Evolutionary conservation across 35 echinoderm and acorn worm genomes (phyloP).

Genomic region (Ophioderma brevispina): DNA sequence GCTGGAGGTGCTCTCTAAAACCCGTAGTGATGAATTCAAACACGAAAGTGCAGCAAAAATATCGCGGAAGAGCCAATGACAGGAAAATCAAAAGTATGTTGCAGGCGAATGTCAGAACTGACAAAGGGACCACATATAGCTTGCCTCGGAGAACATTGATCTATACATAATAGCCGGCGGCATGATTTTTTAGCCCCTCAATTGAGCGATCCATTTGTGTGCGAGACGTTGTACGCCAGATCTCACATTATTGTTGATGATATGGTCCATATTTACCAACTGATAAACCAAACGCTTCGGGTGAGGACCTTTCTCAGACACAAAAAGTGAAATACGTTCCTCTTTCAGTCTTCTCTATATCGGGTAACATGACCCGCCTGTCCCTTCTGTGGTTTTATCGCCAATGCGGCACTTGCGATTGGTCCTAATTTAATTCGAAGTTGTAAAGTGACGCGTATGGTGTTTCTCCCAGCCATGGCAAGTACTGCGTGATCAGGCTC

Average conservation of each 20-base stretch:
- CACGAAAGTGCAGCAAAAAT: neutral
- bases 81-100: neutral
- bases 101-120: neutral
- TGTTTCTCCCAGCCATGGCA: too few relatives aligned
- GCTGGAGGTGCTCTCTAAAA: too few relatives aligned
- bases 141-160: neutral
- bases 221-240: neutral
- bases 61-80: neutral
- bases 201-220: neutral
- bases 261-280: neutral
- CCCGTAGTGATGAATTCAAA: neutral
- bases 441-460: neutral
- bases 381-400: neutral
- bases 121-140: neutral
- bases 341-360: neutral
- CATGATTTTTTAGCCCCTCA: neutral
- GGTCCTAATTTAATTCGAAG: neutral
- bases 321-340: neutral
- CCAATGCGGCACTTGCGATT: neutral
- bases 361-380: neutral
- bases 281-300: constrained; percentile 2
- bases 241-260: neutral
- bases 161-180: neutral
- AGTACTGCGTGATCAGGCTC: too few relatives aligned
- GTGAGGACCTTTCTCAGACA: neutral